A percentile compares a stretch with the other conserved stretches of the same genome.
Evolutionary conservation across 2,113 vertebrate species (phyloP).

Genomic region (Lanius collurio): DNA sequence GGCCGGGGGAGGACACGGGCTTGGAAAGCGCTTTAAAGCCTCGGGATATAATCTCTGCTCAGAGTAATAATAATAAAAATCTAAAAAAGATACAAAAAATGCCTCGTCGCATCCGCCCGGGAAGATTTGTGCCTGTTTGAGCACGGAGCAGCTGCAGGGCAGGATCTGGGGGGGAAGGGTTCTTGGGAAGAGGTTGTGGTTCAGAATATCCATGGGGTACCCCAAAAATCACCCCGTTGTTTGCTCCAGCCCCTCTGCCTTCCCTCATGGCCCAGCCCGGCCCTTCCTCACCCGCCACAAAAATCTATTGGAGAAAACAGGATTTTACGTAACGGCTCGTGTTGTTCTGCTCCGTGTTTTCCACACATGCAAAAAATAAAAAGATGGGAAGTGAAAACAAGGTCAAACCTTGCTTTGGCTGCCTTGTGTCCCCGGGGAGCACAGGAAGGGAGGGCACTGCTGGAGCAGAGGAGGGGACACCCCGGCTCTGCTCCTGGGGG

Average conservation of each 20-base stretch:
- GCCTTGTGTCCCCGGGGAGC: background rate
- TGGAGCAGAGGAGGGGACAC: background rate
- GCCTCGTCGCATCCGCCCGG: rapidly evolving
- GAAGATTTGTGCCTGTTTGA: rapidly evolving
- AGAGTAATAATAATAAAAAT: background rate
- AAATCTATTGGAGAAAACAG: background rate
- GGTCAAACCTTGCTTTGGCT: slow-evolving; percentile 5
- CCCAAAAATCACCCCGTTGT: background rate
- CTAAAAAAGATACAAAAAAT: background rate
- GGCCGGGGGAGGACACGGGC: background rate
- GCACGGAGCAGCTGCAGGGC: rapidly evolving
- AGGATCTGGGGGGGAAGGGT: background rate
- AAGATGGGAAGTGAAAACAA: background rate
- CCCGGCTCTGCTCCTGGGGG: background rate
- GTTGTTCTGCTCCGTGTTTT: background rate
- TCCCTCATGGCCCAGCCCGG: background rate
- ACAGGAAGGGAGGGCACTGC: background rate
- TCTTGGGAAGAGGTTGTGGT: background rate
- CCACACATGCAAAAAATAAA: background rate
- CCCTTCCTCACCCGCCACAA: background rate
- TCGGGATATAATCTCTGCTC: slow-evolving; percentile 10
- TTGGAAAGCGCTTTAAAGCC: slow-evolving; percentile 21
- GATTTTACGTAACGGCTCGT: background rate
- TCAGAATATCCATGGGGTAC: background rate
- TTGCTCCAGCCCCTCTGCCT: background rate